These are phyloP conservation scores for Schizaphis graminum DNA, from an alignment of 2,888 invertebrate species.

Conservation along the genomic window DNA sequence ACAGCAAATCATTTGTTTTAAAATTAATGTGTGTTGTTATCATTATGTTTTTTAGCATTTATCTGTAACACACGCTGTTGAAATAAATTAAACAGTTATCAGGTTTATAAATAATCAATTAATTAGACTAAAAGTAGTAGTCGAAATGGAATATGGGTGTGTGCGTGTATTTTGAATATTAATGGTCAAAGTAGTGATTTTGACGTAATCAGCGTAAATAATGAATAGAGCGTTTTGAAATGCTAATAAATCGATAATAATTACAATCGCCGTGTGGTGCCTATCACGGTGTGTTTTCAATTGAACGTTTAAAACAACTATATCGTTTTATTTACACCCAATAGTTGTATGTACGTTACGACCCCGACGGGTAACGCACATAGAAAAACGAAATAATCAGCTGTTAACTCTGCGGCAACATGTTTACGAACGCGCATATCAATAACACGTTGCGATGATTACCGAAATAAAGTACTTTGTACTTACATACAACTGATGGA, in stretches of 20 bases:
- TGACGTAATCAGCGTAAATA: constrained; percentile 18
- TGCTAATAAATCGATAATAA: background rate
- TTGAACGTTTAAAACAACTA: background rate
- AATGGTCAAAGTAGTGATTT: background rate
- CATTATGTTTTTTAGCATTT: background rate
- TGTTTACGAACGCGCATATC: background rate
- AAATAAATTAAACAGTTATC: background rate
- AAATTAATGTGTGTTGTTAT: background rate
- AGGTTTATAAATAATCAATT: background rate
- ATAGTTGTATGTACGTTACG: background rate
- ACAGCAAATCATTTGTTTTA: background rate
- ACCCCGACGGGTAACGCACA: background rate
- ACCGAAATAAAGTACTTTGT: background rate
- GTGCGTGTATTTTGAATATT: background rate
- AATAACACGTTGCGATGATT: background rate
- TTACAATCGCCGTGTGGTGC: background rate
- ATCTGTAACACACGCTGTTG: background rate
- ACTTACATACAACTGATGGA: background rate
- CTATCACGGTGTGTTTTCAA: background rate
- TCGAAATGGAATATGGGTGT: background rate
- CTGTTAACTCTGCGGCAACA: background rate
- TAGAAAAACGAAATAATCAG: background rate
- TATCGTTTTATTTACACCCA: background rate
- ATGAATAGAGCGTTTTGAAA: constrained; percentile 8
- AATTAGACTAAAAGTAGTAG: background rate